These are phyloP conservation scores for Pteria penguin DNA, from an alignment of 2,888 invertebrate species.

Conservation along the genomic window DNA sequence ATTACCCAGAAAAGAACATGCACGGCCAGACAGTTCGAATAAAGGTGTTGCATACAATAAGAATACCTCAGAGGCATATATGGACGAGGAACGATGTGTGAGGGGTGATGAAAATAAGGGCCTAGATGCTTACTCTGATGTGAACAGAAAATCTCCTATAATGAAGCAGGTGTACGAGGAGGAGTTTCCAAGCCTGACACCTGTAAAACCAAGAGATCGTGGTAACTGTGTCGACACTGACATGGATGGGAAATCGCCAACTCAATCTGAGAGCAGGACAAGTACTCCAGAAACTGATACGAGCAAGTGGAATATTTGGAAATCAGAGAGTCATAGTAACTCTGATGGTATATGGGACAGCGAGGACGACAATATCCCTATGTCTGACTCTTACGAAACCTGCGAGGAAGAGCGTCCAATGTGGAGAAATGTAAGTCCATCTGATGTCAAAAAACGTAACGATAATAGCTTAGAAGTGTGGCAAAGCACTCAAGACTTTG, in stretches of 20 bases:
- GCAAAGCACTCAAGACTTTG: constrained; percentile 1
- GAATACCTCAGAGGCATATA: too few relatives aligned
- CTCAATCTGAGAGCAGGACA: too few relatives aligned
- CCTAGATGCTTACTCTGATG: too few relatives aligned
- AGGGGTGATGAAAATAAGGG: too few relatives aligned
- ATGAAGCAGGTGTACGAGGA: constrained; percentile 18
- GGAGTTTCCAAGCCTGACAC: constrained; percentile 42
- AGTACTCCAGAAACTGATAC: background rate
- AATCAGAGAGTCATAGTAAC: background rate
- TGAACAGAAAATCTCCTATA: too few relatives aligned
- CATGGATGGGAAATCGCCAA: too few relatives aligned
- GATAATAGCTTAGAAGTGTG: constrained; percentile 3
- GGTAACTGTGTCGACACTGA: too few relatives aligned
- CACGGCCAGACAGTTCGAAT: too few relatives aligned
- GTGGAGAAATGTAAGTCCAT: background rate
- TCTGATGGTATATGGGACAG: constrained; percentile 5
- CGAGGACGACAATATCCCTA: background rate
- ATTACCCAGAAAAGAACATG: too few relatives aligned
- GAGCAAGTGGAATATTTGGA: background rate
- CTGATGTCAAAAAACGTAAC: background rate
- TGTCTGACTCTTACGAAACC: background rate
- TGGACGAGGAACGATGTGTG: too few relatives aligned
- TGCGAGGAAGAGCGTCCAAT: constrained; percentile 3
- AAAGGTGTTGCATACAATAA: too few relatives aligned
- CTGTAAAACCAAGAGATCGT: background rate